Evolutionary conservation across 2,797 vertebrate species (phyloP), one percentile per base, ranked within the genome.

Genomic region (Neopelma chrysocephalum): DNA sequence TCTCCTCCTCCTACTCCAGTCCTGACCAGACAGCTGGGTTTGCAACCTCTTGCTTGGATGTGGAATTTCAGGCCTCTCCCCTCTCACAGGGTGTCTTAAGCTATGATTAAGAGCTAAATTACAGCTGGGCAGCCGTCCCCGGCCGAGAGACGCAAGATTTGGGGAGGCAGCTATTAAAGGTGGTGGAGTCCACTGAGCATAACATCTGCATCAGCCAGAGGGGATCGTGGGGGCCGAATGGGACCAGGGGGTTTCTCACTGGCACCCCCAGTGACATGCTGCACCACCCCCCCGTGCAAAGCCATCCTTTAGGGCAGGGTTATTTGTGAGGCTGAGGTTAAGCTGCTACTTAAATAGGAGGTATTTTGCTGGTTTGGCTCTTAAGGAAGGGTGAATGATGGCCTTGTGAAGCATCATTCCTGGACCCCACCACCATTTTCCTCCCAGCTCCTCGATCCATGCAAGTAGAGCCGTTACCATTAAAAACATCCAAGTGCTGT

Each of bases 51-150:
- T 4, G 0, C 66, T 90, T 64, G 69, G 60, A 76, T 47, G 48
- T 1, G 1, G 80, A 76, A 76, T 88, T 94, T 69, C 4, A 1
- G 54, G n/a, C 65, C 69, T 90, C 76, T 90, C 50, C 19, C 32
- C 23, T 12, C 6, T 91, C 0, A 0, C 8, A 2, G 32, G 18
- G 14, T 69, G 47, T 61, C 72, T 75, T 54, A 68, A 83, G 22
- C 40, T 88, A 36, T 51, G 50, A 93, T 81, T 87, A 93, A 95
- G 38, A 62, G 27, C 38, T 91, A 81, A 87, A 86, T 91, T 87
- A 64, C 66, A 78, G 47, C 50, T 6, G 36, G 72, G 72, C 88
- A 94, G 64, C 53, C 2, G 0, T 50, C 43, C 78, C 72, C 9
- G 22, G 56, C n/a, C 0, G 2, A 69, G 53, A 91, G 83, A 58